These are phyloP conservation scores for Theristicus caerulescens DNA, from an alignment of 2,113 vertebrate species.

Conservation along the genomic window DNA sequence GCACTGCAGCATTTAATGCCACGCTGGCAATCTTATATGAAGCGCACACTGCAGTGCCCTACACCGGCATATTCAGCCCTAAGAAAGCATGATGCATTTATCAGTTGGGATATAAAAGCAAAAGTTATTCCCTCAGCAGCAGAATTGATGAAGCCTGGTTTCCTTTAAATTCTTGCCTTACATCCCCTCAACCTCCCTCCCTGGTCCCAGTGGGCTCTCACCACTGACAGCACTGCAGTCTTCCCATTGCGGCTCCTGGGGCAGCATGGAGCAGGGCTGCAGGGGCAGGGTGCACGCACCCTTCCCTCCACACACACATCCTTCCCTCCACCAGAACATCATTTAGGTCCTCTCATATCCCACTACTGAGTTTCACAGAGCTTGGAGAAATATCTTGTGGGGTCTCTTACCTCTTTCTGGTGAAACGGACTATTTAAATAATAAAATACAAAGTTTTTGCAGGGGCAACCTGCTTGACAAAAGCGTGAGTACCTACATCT, in stretches of 20 bases:
- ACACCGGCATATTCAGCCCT: not conserved
- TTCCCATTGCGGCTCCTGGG: not conserved
- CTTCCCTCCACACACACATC: fast-evolving
- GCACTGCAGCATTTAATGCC: not conserved
- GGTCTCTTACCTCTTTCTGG: not conserved
- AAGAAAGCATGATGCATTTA: not conserved
- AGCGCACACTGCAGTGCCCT: fast-evolving
- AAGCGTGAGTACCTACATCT: not conserved
- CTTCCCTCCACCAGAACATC: not conserved
- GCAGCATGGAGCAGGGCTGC: not conserved
- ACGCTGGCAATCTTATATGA: not conserved
- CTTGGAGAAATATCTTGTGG: not conserved
- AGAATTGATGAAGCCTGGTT: not conserved
- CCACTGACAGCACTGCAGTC: not conserved
- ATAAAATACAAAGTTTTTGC: not conserved
- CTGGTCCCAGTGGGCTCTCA: not conserved
- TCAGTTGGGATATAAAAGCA: not conserved
- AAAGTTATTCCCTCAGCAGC: not conserved
- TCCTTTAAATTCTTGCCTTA: not conserved
- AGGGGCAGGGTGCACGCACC: fast-evolving
- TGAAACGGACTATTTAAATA: not conserved
- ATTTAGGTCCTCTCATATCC: not conserved
- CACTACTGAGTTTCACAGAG: not conserved
- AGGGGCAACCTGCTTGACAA: not conserved
- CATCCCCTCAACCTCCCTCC: not conserved